Conservation (phyloP, 2,888 invertebrate species). For the Epistrophella euchroma region DNA sequence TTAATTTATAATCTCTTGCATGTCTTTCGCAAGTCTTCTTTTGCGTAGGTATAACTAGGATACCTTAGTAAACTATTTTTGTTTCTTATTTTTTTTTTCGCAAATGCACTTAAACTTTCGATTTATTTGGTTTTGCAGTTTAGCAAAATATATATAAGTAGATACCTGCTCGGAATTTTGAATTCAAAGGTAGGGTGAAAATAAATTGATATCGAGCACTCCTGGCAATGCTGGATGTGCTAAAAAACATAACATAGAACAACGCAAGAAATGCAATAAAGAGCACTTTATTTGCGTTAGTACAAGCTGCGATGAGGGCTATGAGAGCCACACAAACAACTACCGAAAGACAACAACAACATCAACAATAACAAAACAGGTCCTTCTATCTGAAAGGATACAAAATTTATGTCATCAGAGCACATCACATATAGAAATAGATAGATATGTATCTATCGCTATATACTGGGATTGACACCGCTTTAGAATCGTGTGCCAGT, state of each 20-base stretch:
- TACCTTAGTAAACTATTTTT: too few relatives aligned
- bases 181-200: too few relatives aligned
- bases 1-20: too few relatives aligned
- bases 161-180: background rate
- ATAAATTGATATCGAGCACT: background rate
- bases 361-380: slow-evolving; percentile 21
- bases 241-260: slow-evolving; percentile 24
- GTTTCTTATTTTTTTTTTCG: too few relatives aligned
- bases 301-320: slow-evolving; percentile 32
- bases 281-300: slow-evolving; percentile 67
- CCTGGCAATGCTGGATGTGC: background rate
- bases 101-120: too few relatives aligned
- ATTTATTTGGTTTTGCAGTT: too few relatives aligned
- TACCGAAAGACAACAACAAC: slow-evolving; percentile 23
- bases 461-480: slow-evolving; percentile 6
- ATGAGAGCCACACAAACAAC: slow-evolving; percentile 29
- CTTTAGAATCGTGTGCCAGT: slow-evolving; percentile 11
- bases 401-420: slow-evolving; percentile 41
- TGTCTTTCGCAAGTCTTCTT: too few relatives aligned
- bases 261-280: slow-evolving; percentile 66
- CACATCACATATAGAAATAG: background rate
- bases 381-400: slow-evolving; percentile 24
- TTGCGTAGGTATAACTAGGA: too few relatives aligned
- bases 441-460: background rate
- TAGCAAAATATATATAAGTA: too few relatives aligned